Base-by-base conservation (phyloP, 2,888 invertebrate species). In the Ganaspis brasiliensis region DNA sequence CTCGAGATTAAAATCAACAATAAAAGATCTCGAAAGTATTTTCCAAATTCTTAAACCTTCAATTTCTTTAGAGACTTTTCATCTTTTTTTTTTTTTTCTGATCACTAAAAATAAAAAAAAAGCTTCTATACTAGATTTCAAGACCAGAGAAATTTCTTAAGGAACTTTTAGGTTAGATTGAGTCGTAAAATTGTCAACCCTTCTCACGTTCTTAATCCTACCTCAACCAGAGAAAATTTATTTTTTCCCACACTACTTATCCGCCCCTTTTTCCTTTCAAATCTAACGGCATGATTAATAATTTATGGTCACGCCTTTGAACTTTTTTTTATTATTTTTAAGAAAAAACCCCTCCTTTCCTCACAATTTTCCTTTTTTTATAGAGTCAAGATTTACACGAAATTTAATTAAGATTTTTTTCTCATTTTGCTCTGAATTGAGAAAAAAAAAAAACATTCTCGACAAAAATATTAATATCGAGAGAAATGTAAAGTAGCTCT, bases 141-240 rank as follows among this genome's bases (percentile, higher is more conserved):
- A 52, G 52, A 52, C 16, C 52, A 63, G 24, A 40, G 19, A 45
- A 35, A 35, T 40, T 35, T 31, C 40, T 21, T 19, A 37, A 40
- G 49, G 37, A 21, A 45, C 71, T 71, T n/a, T n/a, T 19, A 12
- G 5, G 19, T 35, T 61, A 35, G n/a, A 61, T 61, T 61, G 37
- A 61, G 61, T 16, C 61, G 19, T 35, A 61, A 61, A 37, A 61
- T 61, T 35, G 61, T 61, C 35, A 37, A 61, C 61, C 61, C 61
- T 61, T 61, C 61, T 61, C 37, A 37, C 16, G 35, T 35, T 16
- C 35, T 61, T 37, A 61, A 37, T 37, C 56, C 26, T 56, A 24
- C 21, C 26, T 56, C 56, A 56, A 56, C 56, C 26, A 56, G 21
- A 56, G 26, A 56, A 56, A 56, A 56, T 56, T 56, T 26, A 26